Evolutionary conservation across 2,113 vertebrate genomes (phyloP).

Genomic region (Orientallactaga bullata): DNA sequence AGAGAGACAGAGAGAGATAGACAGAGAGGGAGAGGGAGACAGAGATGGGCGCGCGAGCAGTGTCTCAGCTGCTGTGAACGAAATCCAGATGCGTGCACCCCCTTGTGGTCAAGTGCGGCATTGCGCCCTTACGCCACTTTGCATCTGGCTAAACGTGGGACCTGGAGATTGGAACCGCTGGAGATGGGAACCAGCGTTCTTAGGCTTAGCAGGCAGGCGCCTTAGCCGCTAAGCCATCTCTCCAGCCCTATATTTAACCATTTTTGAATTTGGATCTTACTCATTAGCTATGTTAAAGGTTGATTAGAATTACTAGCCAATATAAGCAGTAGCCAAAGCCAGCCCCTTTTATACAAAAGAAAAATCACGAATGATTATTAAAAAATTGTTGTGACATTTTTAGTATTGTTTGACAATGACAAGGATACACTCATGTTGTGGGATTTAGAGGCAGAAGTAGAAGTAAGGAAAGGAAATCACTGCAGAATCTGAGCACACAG

Average conservation of each 20-base stretch:
- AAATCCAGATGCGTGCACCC: no score
- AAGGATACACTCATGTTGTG: background rate
- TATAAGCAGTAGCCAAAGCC: conserved; percentile 28
- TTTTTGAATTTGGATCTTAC: background rate
- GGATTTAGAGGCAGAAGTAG: background rate
- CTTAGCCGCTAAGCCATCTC: no score
- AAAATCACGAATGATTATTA: background rate
- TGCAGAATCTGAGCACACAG: background rate
- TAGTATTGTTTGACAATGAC: background rate
- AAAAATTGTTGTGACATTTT: background rate
- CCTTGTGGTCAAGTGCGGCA: no score
- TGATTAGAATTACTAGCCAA: conserved; percentile 60
- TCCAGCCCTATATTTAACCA: conserved; percentile 59
- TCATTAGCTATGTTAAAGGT: conserved; percentile 61
- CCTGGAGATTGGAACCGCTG: no score
- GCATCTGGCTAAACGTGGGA: no score
- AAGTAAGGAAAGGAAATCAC: background rate
- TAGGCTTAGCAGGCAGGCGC: no score
- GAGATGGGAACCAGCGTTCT: no score
- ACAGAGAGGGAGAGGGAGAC: no score
- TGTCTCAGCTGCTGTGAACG: no score
- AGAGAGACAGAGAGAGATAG: no score
- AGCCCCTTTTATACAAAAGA: conserved; percentile 8
- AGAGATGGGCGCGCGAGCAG: no score
- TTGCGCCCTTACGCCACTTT: no score